Base-by-base conservation (phyloP, 2,113 vertebrate genomes). In the Xiphophorus hellerii region DNA sequence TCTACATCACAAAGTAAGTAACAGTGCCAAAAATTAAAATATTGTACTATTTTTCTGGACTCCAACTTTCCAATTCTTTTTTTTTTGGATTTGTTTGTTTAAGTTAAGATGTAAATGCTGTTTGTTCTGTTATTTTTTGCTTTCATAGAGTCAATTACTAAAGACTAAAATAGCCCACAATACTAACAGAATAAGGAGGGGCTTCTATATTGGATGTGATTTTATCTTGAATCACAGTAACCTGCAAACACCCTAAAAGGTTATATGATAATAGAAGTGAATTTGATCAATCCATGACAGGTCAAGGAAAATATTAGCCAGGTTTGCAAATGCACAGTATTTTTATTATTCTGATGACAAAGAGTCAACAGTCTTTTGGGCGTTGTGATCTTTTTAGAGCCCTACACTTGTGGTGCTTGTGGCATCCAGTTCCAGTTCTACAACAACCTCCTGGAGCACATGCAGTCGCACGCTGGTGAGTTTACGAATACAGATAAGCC, bases 371-470 rank as follows among this genome's bases (percentile, higher is more conserved):
- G 84, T 84, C 92, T 91, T 93, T 82, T 94, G 86, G 74, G 93
- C 86, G 93, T 94, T 96, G 91, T 95, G 91, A 92, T 80, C 94
- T 89, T 90, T 91, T 83, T 95, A 99, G 98, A 99, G 92, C 97
- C 97, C 88, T 99, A 97, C 94, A 97, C 97, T 73, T 99, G 98
- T 74, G 97, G 98, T 87, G 97, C 98, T 94, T 99, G 98, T 92
- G 97, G 98, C 88, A 99, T 99, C 95, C 97, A 99, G 96, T 99
- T 99, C 95, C 97, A 99, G 95, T 98, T 99, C 96, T 99, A 99
- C 96, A 98, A 96, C 96, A 99, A 99, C 94, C 96, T 99, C 85
- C 94, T 99, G 96, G 98, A 99, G 93, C 98, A 99, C 95, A 99
- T 99, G 98, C 97, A 99, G 95, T 99, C 98, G 80, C 98, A 99